Conservation (phyloP, 2,888 invertebrate species). For the Rhamnusium bicolor region DNA sequence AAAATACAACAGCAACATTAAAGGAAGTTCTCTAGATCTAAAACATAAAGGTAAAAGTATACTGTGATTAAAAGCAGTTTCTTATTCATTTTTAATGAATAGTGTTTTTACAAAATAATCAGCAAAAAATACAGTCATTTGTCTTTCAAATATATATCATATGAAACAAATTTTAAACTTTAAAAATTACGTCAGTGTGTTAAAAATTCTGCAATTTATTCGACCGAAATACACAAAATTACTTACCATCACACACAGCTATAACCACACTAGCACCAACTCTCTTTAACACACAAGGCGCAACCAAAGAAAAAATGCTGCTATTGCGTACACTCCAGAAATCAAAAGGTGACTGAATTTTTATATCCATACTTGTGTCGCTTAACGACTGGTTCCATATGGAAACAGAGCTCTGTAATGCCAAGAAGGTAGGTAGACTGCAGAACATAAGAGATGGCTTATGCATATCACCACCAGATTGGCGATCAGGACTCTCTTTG, state of each 20-base stretch:
- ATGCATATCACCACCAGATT: conserved; percentile 75
- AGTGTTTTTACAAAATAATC: too few relatives aligned
- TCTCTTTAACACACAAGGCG: conserved; percentile 64
- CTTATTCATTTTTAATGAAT: too few relatives aligned
- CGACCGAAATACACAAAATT: too few relatives aligned
- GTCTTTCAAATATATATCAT: too few relatives aligned
- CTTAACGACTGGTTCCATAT: conserved; percentile 69
- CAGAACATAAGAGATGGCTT: conserved; percentile 77
- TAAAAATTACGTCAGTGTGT: too few relatives aligned
- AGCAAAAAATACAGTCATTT: too few relatives aligned
- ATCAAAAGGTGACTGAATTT: conserved; percentile 77
- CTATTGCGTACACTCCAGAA: conserved; percentile 76
- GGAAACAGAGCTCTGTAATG: conserved; percentile 73
- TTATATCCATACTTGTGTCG: conserved; percentile 50
- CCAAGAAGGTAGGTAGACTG: conserved; percentile 78
- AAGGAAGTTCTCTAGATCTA: too few relatives aligned
- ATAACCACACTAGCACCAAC: conserved; percentile 49
- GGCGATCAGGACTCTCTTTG: conserved; percentile 71
- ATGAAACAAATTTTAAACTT: too few relatives aligned
- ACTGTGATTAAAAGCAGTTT: too few relatives aligned
- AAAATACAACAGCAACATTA: too few relatives aligned
- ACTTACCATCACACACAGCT: conserved; percentile 55
- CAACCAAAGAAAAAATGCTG: conserved; percentile 75
- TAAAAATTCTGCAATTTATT: too few relatives aligned
- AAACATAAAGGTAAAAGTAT: too few relatives aligned